These are phyloP conservation scores for Chironomus striatipennis DNA, from an alignment of 1,140 invertebrate species.

Conservation along the genomic window DNA sequence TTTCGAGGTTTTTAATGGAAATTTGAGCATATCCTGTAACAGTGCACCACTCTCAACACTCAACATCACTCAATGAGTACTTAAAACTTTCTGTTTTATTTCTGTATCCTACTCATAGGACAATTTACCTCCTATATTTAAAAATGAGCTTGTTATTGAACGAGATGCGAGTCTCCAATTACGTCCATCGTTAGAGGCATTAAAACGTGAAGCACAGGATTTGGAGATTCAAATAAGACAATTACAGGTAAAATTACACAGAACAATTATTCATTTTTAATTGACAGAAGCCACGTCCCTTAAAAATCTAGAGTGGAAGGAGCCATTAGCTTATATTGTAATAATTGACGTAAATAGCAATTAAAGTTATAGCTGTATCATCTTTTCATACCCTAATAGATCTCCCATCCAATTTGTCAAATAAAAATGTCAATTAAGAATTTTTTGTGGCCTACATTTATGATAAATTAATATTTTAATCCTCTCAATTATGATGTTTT, in stretches of 20 bases:
- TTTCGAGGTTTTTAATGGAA: no score
- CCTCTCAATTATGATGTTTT: constrained; percentile 16
- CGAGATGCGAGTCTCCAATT: constrained; percentile 64
- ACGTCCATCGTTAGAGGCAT: constrained; percentile 62
- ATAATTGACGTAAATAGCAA: no score
- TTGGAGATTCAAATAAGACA: constrained; percentile 79
- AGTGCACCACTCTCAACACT: no score
- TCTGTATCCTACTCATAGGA: constrained; percentile 40
- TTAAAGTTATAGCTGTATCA: no score
- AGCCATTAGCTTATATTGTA: no score
- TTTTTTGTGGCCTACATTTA: not conserved
- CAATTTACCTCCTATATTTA: constrained; percentile 56
- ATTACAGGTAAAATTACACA: constrained; percentile 45
- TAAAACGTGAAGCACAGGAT: constrained; percentile 71
- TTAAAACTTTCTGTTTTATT: no score
- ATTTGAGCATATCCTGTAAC: no score
- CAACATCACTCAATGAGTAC: no score
- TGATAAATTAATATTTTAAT: constrained; percentile 22
- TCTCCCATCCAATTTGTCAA: no score
- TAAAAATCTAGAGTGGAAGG: no score
- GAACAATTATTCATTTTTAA: not conserved
- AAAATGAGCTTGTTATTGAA: constrained; percentile 77
- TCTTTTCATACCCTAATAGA: no score
- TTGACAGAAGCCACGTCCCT: not conserved
- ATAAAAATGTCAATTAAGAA: no score